These are phyloP conservation scores for Phoenicopterus ruber DNA, from an alignment of 2,113 vertebrate species.

Conservation along the genomic window DNA sequence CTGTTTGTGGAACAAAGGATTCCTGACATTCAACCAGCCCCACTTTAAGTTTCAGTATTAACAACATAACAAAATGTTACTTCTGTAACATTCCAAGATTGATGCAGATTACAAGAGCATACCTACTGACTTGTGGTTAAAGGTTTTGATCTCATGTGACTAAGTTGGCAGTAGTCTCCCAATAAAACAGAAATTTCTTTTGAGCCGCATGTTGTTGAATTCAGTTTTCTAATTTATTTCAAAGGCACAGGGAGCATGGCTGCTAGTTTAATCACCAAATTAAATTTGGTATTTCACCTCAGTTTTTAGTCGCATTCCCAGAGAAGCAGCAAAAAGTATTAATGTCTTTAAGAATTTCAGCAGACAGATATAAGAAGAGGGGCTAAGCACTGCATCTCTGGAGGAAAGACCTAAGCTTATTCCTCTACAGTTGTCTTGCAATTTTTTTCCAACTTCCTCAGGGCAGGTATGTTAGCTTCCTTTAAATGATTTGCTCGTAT, in stretches of 20 bases:
- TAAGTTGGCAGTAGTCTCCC: neutral
- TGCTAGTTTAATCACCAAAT: neutral
- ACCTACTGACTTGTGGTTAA: neutral
- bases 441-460: neutral
- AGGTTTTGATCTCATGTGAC: neutral
- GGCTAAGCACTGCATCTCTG: neutral
- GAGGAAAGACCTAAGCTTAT: neutral
- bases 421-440: neutral
- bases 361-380: neutral
- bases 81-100: neutral
- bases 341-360: neutral
- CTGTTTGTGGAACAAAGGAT: neutral
- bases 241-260: neutral
- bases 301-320: neutral
- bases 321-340: neutral
- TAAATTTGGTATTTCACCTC: neutral
- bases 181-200: neutral
- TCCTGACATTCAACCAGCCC: neutral
- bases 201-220: neutral
- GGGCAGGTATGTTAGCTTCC: neutral
- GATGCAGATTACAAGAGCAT: neutral
- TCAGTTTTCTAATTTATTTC: neutral
- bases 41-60: neutral
- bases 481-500: neutral
- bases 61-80: neutral